Percentiles rank a stretch among this genome's conserved stretches.
Evolutionary conservation across 1,140 invertebrate genomes (phyloP).

Genomic region (Drosophila rufa): DNA sequence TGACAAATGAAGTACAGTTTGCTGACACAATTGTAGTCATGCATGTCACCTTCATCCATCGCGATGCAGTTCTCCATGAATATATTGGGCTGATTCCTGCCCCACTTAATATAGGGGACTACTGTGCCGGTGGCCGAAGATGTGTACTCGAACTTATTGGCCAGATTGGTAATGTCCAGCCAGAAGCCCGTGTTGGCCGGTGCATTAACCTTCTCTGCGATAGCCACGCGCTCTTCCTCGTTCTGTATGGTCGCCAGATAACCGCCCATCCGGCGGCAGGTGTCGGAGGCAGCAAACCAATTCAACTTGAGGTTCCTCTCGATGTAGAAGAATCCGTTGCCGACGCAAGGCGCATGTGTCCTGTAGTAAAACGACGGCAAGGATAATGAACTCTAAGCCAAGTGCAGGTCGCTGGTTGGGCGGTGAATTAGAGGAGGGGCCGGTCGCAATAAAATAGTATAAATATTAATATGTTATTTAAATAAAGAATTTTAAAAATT

Average conservation of each 20-base stretch:
- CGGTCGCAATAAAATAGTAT: neutral
- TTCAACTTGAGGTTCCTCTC: neutral
- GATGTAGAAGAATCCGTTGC: neutral
- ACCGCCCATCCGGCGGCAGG: neutral
- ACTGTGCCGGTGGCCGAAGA: neutral
- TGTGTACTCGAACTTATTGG: neutral
- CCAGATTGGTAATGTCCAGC: slow-evolving; percentile 8
- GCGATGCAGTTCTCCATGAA: neutral
- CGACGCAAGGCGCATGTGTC: slow-evolving; percentile 48
- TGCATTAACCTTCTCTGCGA: neutral
- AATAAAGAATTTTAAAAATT: too few species aligned
- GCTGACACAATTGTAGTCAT: neutral
- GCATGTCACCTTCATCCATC: neutral
- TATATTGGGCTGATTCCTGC: neutral
- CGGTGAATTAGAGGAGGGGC: neutral
- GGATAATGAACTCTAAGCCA: slow-evolving; percentile 52
- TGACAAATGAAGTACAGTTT: slow-evolving; percentile 1
- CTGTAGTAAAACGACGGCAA: slow-evolving; percentile 48
- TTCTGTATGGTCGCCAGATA: slow-evolving; percentile 1
- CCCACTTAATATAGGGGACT: neutral
- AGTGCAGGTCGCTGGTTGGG: neutral
- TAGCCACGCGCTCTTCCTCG: neutral
- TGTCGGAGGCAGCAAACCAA: slow-evolving; percentile 2
- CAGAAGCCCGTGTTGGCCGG: neutral
- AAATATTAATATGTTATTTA: too few species aligned